These are phyloP conservation scores for Delichon dasypus DNA, from an alignment of 2,797 vertebrate genomes.

Conservation along the genomic window DNA sequence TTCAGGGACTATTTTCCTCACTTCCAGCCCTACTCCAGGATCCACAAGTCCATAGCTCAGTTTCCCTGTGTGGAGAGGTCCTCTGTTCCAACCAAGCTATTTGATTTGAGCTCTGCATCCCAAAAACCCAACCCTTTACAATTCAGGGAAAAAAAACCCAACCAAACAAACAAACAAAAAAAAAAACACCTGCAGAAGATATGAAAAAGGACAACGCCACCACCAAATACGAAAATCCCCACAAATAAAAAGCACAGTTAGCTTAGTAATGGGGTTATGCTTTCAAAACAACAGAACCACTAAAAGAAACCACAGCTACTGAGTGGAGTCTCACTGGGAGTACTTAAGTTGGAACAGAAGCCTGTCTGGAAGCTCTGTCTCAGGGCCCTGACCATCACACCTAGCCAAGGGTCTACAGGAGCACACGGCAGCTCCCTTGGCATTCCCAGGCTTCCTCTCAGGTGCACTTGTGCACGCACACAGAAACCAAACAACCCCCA, in stretches of 20 bases:
- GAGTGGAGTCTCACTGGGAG: not conserved
- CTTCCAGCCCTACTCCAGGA: not conserved
- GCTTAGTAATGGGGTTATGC: not conserved
- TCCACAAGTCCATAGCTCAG: not conserved
- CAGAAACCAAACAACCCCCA: accelerated
- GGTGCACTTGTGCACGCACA: not conserved
- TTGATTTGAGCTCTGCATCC: not conserved
- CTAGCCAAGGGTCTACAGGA: not conserved
- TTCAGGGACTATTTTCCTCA: not conserved
- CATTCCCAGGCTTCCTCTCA: not conserved
- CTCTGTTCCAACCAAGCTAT: not conserved
- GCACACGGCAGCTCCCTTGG: accelerated
- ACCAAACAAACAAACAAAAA: not conserved
- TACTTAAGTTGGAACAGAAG: not conserved
- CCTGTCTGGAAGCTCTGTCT: not conserved
- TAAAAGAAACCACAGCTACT: not conserved
- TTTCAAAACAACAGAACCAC: not conserved
- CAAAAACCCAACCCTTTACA: not conserved
- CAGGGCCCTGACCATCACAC: not conserved
- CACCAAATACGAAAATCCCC: not conserved
- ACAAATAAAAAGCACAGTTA: not conserved
- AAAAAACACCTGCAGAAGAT: not conserved
- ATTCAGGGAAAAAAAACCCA: not conserved
- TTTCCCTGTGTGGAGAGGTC: not conserved
- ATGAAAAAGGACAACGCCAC: not conserved